Conservation (phyloP, 1,140 invertebrate species). For the Batillaria attramentaria region DNA sequence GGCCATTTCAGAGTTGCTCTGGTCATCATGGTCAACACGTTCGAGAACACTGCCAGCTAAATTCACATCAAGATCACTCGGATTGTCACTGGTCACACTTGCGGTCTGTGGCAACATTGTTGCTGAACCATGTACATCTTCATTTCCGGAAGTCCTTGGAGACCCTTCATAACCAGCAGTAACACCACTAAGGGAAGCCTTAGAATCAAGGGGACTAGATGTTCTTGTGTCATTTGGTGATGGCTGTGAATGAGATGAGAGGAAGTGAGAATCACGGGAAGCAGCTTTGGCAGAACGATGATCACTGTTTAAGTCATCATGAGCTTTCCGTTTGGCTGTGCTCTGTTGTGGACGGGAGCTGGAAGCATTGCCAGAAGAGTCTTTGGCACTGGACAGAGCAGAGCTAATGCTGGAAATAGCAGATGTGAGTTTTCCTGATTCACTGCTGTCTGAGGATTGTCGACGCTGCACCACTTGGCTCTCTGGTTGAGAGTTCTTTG, state of each 20-base stretch:
- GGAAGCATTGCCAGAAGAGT: conserved; percentile 8
- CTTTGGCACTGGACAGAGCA: conserved; percentile 29
- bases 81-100: conserved; percentile 13
- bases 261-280: conserved; percentile 20
- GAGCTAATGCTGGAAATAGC: conserved; percentile 42
- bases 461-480: conserved; percentile 13
- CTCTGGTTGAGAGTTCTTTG: conserved; percentile 19
- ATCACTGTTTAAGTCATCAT: conserved; percentile 5
- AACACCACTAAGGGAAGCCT: neutral
- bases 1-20: conserved; percentile 8
- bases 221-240: neutral
- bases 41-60: conserved; percentile 28
- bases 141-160: neutral
- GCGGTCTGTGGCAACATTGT: conserved; percentile 30
- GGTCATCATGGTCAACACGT: conserved; percentile 24
- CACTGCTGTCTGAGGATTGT: conserved; percentile 19
- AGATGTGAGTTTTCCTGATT: conserved; percentile 20
- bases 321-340: conserved; percentile 37
- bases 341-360: conserved; percentile 29
- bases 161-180: neutral
- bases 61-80: conserved; percentile 24
- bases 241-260: conserved; percentile 3
- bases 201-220: conserved; percentile 27
- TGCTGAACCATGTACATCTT: neutral
- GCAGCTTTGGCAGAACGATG: conserved; percentile 14